A percentile compares a stretch with the other conserved stretches of the same genome.
Evolutionary conservation across 1,140 invertebrate species (phyloP).

Genomic region (Laupala kohalensis): DNA sequence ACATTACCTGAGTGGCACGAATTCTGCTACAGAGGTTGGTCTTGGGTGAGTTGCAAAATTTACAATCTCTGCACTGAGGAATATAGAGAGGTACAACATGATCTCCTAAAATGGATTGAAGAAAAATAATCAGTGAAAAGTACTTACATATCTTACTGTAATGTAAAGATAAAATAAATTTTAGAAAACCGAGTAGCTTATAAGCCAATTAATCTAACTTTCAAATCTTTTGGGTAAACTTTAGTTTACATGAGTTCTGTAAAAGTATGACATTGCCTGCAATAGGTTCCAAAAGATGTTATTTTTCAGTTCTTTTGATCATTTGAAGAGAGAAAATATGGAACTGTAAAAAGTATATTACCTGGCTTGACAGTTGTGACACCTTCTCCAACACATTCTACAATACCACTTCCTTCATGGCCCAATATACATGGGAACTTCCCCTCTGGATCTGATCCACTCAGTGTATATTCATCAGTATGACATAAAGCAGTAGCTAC

Average conservation of each 20-base stretch:
- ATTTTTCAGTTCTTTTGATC: no score
- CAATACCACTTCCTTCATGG: slow-evolving; percentile 89
- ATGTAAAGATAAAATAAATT: no score
- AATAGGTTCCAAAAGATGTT: no score
- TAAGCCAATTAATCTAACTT: no score
- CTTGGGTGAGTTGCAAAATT: slow-evolving; percentile 89
- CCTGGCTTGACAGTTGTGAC: slow-evolving; percentile 75
- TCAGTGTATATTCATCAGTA: slow-evolving; percentile 89
- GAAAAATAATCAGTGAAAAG: no score
- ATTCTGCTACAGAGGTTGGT: slow-evolving; percentile 97
- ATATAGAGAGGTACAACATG: slow-evolving; percentile 94
- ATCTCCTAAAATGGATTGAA: slow-evolving; percentile 45
- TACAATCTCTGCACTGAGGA: slow-evolving; percentile 92
- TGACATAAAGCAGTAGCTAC: slow-evolving; percentile 88
- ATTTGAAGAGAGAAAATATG: no score
- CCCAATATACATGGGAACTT: slow-evolving; percentile 85
- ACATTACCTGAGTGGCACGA: slow-evolving; percentile 47
- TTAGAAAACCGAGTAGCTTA: no score
- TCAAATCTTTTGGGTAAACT: no score
- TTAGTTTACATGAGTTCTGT: no score
- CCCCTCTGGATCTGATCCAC: slow-evolving; percentile 87
- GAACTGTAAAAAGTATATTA: no score
- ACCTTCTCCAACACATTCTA: slow-evolving; percentile 90
- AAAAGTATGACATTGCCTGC: no score
- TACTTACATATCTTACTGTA: no score